Base-by-base conservation (phyloP, 2,888 invertebrate species). In the Portevinia maculata region DNA sequence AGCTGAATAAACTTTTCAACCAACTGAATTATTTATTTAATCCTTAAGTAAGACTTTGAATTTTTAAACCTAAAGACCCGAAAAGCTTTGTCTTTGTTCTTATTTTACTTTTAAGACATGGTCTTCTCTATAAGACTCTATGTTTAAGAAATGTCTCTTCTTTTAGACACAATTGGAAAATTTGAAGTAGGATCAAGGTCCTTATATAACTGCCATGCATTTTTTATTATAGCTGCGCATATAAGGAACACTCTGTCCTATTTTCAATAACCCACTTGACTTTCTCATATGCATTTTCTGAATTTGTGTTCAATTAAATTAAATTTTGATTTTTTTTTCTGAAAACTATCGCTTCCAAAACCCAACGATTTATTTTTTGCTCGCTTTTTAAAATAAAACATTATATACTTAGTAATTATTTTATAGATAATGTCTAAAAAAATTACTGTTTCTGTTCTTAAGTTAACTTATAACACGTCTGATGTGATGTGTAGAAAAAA, bases 161-260 rank as follows among this genome's bases (percentile, higher is more conserved):
- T 53, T 13, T 57, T 13, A 19, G 1, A 24, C 17, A 46, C n/a
- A 65, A 65, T 73, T 79, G 71, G 79, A 37, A 41, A 46, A 48
- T 52, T 75, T 81, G 81, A 81, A 81, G 70, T 65, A 32, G 62
- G 75, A 75, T 70, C 65, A 70, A 81, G 81, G 59, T 70, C 75
- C 75, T 81, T 81, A 60, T 81, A 71, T 67, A 52, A 57, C 7
- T 41, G 55, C 21, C 57, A 50, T 19, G 11, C 21, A 44, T 55
- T n/a, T 46, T 37, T 46, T 39, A 3, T 32, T 60, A 55, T 46
- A 30, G 59, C 52, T 50, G 32, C 44, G 57, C 62, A 64, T 32
- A 75, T 65, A 59, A 75, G 81, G 70, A 60, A 64, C 17, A 60
- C 81, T 81, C 64, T 70, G 70, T 41, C 70, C 59, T 65, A 75